phyloP scores from a whole-genome alignment of 2,888 invertebrate species.

The Sipunculus nudus region DNA sequence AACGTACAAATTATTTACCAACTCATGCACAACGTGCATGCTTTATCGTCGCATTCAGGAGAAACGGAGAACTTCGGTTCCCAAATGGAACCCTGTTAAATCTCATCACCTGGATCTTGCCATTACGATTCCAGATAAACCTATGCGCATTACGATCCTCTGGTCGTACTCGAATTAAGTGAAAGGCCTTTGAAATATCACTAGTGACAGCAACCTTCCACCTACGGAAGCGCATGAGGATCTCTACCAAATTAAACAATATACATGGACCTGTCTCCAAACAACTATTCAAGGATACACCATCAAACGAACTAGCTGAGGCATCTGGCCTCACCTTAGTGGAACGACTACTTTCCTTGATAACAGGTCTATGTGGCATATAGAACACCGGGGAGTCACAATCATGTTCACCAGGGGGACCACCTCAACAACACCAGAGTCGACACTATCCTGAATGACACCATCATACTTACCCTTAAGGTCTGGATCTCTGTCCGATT shows the following conservation, averaged over 20 bases:
- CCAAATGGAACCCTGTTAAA: neutral
- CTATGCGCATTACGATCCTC: neutral
- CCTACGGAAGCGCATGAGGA: neutral
- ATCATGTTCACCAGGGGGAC: too few species aligned
- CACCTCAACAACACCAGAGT: too few species aligned
- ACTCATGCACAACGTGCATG: conserved; percentile 16
- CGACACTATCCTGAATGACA: too few species aligned
- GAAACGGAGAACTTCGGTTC: neutral
- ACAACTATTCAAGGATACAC: too few species aligned
- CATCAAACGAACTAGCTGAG: too few species aligned
- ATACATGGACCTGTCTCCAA: too few species aligned
- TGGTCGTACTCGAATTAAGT: neutral
- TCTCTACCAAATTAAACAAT: too few species aligned
- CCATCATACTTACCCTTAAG: too few species aligned
- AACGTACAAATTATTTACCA: conserved; percentile 35
- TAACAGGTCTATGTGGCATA: too few species aligned
- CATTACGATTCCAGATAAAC: neutral
- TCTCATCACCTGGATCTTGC: neutral
- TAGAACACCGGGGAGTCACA: too few species aligned
- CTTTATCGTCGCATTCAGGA: conserved; percentile 23
- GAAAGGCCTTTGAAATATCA: neutral
- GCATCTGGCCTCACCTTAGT: too few species aligned
- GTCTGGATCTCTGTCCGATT: neutral
- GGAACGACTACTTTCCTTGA: too few species aligned
- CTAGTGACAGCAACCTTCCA: neutral